These are phyloP conservation scores for Labrus mixtus DNA, from an alignment of 2,113 vertebrate genomes.

Conservation along the genomic window DNA sequence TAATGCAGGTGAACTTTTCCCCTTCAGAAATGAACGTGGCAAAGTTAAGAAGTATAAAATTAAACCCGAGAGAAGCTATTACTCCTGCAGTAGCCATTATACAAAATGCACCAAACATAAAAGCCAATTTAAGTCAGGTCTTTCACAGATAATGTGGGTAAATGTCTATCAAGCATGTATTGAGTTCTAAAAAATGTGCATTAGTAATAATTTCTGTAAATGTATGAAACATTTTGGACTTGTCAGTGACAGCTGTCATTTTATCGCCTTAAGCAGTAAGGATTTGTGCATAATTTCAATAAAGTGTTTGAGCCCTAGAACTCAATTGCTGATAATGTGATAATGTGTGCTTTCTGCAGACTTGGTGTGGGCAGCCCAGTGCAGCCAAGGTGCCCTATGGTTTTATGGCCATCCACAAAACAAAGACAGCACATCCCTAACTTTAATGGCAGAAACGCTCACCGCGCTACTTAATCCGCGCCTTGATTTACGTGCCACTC, in stretches of 20 bases:
- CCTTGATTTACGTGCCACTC: constrained; percentile 66
- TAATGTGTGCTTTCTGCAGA: constrained; percentile 24
- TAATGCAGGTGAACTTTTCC: constrained; percentile 7
- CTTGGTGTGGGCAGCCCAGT: not conserved
- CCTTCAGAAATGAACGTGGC: not conserved
- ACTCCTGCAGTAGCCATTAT: constrained; percentile 9
- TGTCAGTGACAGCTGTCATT: constrained; percentile 33
- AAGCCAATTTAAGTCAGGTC: constrained; percentile 14
- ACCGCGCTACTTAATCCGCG: constrained; percentile 38
- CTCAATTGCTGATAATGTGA: constrained; percentile 31
- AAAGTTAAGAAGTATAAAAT: not conserved
- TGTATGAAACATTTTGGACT: not conserved
- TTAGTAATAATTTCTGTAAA: constrained; percentile 46
- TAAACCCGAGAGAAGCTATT: constrained; percentile 7
- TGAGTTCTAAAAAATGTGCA: constrained; percentile 26
- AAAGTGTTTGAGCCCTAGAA: constrained; percentile 28
- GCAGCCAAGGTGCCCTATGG: constrained; percentile 55
- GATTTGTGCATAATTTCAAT: constrained; percentile 32
- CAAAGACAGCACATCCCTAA: constrained; percentile 53
- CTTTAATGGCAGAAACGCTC: constrained; percentile 43
- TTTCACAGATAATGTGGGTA: constrained; percentile 15
- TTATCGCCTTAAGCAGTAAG: constrained; percentile 10
- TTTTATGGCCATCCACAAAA: constrained; percentile 59
- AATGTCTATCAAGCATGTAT: constrained; percentile 27
- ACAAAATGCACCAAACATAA: constrained; percentile 24